phyloP scores from a whole-genome alignment of 2,113 vertebrate species.

The Condylura cristata region DNA sequence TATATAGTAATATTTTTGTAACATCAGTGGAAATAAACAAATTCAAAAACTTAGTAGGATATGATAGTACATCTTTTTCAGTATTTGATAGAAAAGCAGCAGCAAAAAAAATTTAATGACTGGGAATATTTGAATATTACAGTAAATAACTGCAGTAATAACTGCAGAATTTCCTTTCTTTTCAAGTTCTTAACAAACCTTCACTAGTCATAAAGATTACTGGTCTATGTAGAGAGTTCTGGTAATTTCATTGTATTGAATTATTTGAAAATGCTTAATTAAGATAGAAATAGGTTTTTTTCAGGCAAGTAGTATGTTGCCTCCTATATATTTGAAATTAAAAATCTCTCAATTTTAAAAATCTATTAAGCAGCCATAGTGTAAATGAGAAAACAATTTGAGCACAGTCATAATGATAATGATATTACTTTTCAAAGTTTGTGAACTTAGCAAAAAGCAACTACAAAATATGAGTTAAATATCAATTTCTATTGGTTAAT shows the following conservation, averaged over 20 bases:
- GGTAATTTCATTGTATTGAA: not conserved
- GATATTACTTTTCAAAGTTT: not conserved
- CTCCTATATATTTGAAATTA: not conserved
- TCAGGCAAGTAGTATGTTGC: not conserved
- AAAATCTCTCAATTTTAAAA: not conserved
- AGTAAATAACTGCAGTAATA: slow-evolving; percentile 48
- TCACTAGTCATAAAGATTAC: not conserved
- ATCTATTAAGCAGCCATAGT: not conserved
- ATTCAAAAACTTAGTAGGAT: not conserved
- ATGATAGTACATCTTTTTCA: not conserved
- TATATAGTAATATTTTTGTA: not conserved
- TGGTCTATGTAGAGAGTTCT: not conserved
- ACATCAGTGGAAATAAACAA: not conserved
- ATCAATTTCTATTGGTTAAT: not conserved
- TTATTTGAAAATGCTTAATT: not conserved
- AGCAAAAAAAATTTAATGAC: not conserved
- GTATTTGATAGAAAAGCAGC: not conserved
- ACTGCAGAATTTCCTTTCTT: not conserved
- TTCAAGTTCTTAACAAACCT: not conserved
- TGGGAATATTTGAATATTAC: not conserved
- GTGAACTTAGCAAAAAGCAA: not conserved
- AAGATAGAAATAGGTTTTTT: not conserved
- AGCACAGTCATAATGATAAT: slow-evolving; percentile 24
- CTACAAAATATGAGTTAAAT: slow-evolving; percentile 13
- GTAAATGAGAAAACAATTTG: not conserved